Percentiles rank a stretch among this genome's conserved stretches.
Evolutionary conservation across 2,888 invertebrate species (phyloP).

Genomic region (Antheraea assamensis): DNA sequence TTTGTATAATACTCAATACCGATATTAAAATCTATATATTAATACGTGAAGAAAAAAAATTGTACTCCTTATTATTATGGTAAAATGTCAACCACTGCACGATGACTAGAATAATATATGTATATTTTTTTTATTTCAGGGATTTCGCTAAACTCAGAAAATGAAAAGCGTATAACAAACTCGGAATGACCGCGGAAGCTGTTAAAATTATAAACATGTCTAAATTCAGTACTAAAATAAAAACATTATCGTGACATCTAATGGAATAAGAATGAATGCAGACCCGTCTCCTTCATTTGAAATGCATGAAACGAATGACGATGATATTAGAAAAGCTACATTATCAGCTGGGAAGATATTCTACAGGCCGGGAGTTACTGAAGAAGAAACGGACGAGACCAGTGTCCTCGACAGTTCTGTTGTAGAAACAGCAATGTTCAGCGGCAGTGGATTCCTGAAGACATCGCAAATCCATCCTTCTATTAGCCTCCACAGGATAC

Average conservation of each 20-base stretch:
- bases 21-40: too few relatives aligned
- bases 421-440: constrained; percentile 71
- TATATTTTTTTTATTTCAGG: neutral
- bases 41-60: too few relatives aligned
- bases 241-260: constrained; percentile 51
- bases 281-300: constrained; percentile 63
- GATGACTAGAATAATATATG: too few relatives aligned
- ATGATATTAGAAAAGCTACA: constrained; percentile 52
- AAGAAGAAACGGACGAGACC: constrained; percentile 75
- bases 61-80: too few relatives aligned
- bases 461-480: constrained; percentile 65
- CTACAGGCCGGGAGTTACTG: constrained; percentile 71
- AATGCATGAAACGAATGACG: constrained; percentile 63
- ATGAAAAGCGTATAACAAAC: neutral
- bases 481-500: constrained; percentile 80
- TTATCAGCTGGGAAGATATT: constrained; percentile 74
- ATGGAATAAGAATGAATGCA: constrained; percentile 44
- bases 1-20: neutral
- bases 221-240: constrained; percentile 31
- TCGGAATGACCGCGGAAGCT: constrained; percentile 8
- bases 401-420: constrained; percentile 74
- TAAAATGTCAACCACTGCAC: too few relatives aligned
- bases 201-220: neutral
- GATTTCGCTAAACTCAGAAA: neutral
- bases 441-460: constrained; percentile 56